These are phyloP conservation scores for Gopherus flavomarginatus DNA, from an alignment of 2,113 vertebrate species.

Conservation along the genomic window DNA sequence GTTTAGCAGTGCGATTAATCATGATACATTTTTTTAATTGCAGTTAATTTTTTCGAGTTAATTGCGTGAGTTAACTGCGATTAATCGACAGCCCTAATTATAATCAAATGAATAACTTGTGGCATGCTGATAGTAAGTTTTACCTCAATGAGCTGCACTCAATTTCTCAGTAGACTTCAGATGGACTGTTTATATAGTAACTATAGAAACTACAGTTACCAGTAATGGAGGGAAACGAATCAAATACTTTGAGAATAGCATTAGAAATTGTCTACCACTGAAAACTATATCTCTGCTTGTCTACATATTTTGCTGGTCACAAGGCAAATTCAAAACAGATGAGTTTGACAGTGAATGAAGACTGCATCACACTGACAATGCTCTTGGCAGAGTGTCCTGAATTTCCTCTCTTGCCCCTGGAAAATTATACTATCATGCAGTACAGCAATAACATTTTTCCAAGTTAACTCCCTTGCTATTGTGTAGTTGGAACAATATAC, in stretches of 20 bases:
- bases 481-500: background rate
- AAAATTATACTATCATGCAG: background rate
- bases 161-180: background rate
- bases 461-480: background rate
- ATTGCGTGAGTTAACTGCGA: too few species aligned
- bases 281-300: background rate
- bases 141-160: background rate
- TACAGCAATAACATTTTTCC: background rate
- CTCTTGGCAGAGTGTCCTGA: background rate
- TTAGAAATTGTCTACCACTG: background rate
- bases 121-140: too few species aligned
- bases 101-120: too few species aligned
- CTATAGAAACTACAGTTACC: background rate
- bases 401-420: background rate
- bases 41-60: too few species aligned
- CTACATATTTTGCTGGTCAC: background rate
- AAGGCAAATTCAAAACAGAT: rapidly evolving
- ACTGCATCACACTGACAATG: rapidly evolving
- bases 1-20: too few species aligned
- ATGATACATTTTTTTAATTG: too few species aligned
- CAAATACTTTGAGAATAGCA: background rate
- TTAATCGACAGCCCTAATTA: background rate
- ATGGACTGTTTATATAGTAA: background rate
- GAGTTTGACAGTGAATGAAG: background rate
- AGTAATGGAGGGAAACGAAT: background rate